phyloP scores from a whole-genome alignment of 2,797 vertebrate species.

The Sebastes reedi region DNA sequence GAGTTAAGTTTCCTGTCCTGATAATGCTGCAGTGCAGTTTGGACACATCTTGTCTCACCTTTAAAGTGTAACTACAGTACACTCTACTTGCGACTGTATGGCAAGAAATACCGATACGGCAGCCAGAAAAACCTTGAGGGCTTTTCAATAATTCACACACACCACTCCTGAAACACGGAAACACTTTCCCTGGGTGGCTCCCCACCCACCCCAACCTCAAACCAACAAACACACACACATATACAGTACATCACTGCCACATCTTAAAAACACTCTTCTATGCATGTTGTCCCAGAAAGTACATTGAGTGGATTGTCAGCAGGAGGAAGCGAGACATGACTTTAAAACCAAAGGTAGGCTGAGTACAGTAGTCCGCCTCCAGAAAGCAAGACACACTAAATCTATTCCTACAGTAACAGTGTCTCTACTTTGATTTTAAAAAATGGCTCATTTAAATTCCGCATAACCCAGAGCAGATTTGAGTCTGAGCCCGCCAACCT shows the following conservation, averaged over 20 bases:
- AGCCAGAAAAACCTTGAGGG: constrained; percentile 54
- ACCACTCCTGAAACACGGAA: constrained; percentile 66
- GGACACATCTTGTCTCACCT: constrained; percentile 45
- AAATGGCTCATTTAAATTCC: constrained; percentile 21
- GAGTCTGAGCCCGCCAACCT: background rate
- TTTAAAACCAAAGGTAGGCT: constrained; percentile 22
- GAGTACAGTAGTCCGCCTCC: constrained; percentile 9
- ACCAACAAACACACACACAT: constrained; percentile 16
- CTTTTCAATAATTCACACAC: constrained; percentile 77
- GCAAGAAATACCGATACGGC: constrained; percentile 43
- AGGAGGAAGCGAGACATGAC: constrained; percentile 17
- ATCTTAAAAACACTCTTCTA: constrained; percentile 24
- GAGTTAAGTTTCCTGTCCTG: constrained; percentile 10
- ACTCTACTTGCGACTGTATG: constrained; percentile 1
- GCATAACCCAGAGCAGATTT: background rate
- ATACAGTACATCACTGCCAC: background rate
- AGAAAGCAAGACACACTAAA: background rate
- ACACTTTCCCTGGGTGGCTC: constrained; percentile 59
- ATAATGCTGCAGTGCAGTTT: constrained; percentile 29
- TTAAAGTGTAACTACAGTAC: constrained; percentile 40
- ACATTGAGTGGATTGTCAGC: constrained; percentile 25
- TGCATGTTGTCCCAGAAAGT: constrained; percentile 52
- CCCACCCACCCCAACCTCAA: background rate
- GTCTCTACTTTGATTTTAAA: constrained; percentile 12
- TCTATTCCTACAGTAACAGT: constrained; percentile 6